Percentiles rank a stretch among this genome's conserved stretches.
Conservation (phyloP, 1,140 invertebrate species). For the Xylocopa sonorina region DNA sequence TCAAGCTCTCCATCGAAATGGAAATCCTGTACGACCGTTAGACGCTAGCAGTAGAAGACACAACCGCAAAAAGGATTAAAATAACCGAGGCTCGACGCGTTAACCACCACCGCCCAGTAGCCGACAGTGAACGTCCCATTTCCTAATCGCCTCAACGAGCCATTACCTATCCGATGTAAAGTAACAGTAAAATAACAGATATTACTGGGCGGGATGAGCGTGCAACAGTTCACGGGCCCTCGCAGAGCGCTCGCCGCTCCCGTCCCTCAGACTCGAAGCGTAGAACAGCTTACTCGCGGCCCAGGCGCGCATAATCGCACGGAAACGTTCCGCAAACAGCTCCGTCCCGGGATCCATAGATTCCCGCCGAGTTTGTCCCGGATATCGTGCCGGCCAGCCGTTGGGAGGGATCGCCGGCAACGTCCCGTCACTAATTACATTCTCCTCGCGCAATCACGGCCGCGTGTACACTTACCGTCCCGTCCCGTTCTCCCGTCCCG, state of each 20-base stretch:
- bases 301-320: conserved; percentile 54
- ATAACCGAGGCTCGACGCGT: too few species aligned
- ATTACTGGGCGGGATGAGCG: too few species aligned
- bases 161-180: too few species aligned
- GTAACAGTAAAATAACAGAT: not conserved
- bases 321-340: conserved; percentile 57
- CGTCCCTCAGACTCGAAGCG: not conserved
- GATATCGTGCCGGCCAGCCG: conserved; percentile 52
- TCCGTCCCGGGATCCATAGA: conserved; percentile 45
- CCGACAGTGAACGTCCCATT: too few species aligned
- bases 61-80: too few species aligned
- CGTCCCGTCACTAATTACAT: conserved; percentile 74
- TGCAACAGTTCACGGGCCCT: not conserved
- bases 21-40: too few species aligned
- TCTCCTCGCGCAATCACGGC: conserved; percentile 74
- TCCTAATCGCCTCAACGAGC: too few species aligned
- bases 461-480: conserved; percentile 60
- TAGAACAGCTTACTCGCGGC: conserved; percentile 39
- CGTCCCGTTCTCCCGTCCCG: conserved; percentile 41
- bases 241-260: not conserved
- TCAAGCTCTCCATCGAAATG: too few species aligned
- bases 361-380: conserved; percentile 57
- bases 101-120: too few species aligned
- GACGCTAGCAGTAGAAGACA: too few species aligned
- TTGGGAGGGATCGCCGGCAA: conserved; percentile 59